A percentile compares a stretch with the other conserved stretches of the same genome.
These are phyloP conservation scores for Xyrauchen texanus DNA, from an alignment of 2,113 vertebrate species.

Conservation along the genomic window DNA sequence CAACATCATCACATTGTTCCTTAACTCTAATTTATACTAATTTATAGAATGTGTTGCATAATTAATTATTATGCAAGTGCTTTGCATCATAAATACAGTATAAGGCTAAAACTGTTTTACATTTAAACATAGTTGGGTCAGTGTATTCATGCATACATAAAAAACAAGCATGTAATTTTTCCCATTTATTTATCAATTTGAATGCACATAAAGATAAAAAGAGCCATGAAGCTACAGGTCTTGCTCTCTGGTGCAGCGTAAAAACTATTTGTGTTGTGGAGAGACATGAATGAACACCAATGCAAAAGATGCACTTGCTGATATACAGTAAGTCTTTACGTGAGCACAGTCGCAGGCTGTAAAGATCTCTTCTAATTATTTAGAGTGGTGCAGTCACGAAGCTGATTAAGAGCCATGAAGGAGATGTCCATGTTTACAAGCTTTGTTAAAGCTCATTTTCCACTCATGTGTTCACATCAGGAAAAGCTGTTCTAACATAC, in stretches of 20 bases:
- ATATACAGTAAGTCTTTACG: neutral
- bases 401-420: slow-evolving; percentile 36
- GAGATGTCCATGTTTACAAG: slow-evolving; percentile 39
- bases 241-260: neutral
- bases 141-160: too few relatives aligned
- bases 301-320: neutral
- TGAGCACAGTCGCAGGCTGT: neutral
- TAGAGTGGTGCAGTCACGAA: slow-evolving; percentile 11
- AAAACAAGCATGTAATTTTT: neutral
- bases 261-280: neutral
- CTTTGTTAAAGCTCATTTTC: slow-evolving; percentile 47
- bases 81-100: neutral
- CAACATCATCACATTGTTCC: neutral
- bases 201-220: too few relatives aligned
- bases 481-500: neutral
- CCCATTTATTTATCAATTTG: neutral
- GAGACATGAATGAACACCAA: neutral
- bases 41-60: neutral
- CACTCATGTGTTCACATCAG: slow-evolving; percentile 30
- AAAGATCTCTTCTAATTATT: slow-evolving; percentile 27
- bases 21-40: neutral
- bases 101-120: neutral
- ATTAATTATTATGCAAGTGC: neutral
- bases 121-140: neutral
- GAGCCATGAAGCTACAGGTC: too few relatives aligned